phyloP scores from a whole-genome alignment of 1,140 invertebrate species.

The Drosophila obscura region DNA sequence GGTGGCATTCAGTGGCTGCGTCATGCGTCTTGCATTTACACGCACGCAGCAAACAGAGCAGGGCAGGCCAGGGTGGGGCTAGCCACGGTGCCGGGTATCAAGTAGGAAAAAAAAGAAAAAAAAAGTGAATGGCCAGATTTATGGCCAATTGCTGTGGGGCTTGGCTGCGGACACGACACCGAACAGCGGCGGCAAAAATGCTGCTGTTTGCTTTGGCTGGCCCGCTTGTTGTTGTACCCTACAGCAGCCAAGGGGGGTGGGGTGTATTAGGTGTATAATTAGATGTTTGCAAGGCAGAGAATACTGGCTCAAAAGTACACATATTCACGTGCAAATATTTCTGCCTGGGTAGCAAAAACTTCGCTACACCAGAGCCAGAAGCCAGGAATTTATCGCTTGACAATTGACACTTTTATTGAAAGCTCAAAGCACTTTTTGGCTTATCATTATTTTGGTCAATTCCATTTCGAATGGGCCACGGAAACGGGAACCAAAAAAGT shows the following conservation, averaged over 20 bases:
- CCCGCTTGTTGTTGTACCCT: background rate
- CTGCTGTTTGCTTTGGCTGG: constrained; percentile 53
- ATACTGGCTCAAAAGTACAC: too few species aligned
- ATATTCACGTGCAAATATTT: too few species aligned
- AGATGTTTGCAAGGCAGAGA: too few species aligned
- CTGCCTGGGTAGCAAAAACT: too few species aligned
- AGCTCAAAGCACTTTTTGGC: constrained; percentile 33
- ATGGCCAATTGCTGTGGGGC: constrained; percentile 75
- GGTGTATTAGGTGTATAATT: too few species aligned
- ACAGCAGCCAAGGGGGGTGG: too few species aligned
- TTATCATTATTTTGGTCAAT: constrained; percentile 45
- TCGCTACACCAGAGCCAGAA: too few species aligned
- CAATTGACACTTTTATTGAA: constrained; percentile 62
- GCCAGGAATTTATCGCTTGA: constrained; percentile 10
- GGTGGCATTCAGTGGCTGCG: constrained; percentile 34
- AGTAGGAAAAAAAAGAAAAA: constrained; percentile 19
- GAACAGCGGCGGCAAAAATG: constrained; percentile 63
- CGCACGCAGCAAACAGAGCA: constrained; percentile 36
- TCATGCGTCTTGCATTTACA: constrained; percentile 57
- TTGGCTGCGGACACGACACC: constrained; percentile 77
- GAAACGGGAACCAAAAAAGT: constrained; percentile 7
- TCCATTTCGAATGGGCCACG: constrained; percentile 10
- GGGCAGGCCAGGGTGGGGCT: too few species aligned
- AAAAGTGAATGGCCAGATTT: constrained; percentile 78
- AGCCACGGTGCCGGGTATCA: too few species aligned